Conservation (phyloP, 2,113 vertebrate species). For the Proterorhinus semilunaris region DNA sequence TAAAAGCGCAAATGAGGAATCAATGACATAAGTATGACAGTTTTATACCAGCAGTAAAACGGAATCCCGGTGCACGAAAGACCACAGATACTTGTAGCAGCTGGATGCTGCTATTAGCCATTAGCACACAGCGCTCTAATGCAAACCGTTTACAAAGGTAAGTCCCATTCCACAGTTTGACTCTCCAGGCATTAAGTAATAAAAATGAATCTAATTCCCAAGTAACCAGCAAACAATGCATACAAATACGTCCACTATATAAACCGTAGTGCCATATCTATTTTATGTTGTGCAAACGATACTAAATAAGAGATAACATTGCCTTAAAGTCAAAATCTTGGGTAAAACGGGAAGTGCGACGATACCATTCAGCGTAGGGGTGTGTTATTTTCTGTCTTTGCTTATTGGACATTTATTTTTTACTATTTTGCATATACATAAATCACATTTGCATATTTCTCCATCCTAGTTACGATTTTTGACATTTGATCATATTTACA, state of each 20-base stretch:
- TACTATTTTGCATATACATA: too few species aligned
- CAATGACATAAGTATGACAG: too few species aligned
- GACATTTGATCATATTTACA: too few species aligned
- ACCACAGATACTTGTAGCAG: not conserved
- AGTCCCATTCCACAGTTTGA: accelerated
- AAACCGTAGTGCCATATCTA: not conserved
- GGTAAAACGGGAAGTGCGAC: accelerated
- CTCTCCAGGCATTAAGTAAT: not conserved
- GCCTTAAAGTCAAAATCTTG: not conserved
- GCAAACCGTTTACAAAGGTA: not conserved
- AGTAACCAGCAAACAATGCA: not conserved
- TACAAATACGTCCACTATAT: not conserved
- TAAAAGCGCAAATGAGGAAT: too few species aligned
- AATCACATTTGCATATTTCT: too few species aligned
- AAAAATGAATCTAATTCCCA: too few species aligned
- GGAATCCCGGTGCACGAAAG: not conserved
- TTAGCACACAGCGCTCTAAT: slow-evolving; percentile 1
- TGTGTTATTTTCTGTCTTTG: accelerated
- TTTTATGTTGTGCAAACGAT: not conserved
- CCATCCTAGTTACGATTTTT: not conserved
- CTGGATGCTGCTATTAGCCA: slow-evolving; percentile 14
- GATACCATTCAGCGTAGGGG: slow-evolving; percentile 34
- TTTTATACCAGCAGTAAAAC: slow-evolving; percentile 1
- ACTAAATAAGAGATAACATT: accelerated
- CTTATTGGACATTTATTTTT: not conserved